Base-by-base conservation (phyloP, 2,888 invertebrate species). In the Chesias legatella region DNA sequence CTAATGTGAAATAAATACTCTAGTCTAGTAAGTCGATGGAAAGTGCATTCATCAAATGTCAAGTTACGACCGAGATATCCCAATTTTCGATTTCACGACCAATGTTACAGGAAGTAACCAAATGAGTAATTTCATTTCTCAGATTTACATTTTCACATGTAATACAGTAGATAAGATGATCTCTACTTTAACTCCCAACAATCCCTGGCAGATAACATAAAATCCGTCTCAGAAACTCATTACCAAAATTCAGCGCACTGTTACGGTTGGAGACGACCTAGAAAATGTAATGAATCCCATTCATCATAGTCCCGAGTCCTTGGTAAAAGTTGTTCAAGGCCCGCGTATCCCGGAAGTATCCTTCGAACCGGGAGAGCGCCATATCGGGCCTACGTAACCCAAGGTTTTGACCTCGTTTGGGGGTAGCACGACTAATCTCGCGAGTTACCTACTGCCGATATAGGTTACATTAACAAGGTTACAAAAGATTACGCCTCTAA, bases 241-340 rank as follows among this genome's bases (percentile, higher is more conserved):
- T 51, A 54, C 61, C 60, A 52, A 57, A 58, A 65, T 79, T 76
- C 72, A 65, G 74, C 63, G 53, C 60, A 63, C 58, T 69, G 60
- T 60, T 62, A 63, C 63, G 62, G 73, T 63, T 62, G 61, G 63
- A 51, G 53, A 57, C 61, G 74, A 67, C 79, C 77, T 78, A 77
- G 73, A 81, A 80, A 79, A 66, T 54, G 67, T 58, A 71, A 73
- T 67, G 68, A 75, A 74, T 77, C 75, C 68, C 74, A 79, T 83
- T 79, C 78, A 76, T 79, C 77, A 75, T 72, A 65, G 63, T 66
- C 66, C 66, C 67, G 9, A 65, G 76, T 71, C 83, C 82, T 82
- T 82, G 80, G 73, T 63, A 63, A 66, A 73, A 78, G 63, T 76
- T 73, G 64, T 68, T 72, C 80, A 84, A 81, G 82, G 81, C 69